These are phyloP conservation scores for Eptatretus burgeri DNA, from an alignment of 2,113 vertebrate species.

Conservation along the genomic window DNA sequence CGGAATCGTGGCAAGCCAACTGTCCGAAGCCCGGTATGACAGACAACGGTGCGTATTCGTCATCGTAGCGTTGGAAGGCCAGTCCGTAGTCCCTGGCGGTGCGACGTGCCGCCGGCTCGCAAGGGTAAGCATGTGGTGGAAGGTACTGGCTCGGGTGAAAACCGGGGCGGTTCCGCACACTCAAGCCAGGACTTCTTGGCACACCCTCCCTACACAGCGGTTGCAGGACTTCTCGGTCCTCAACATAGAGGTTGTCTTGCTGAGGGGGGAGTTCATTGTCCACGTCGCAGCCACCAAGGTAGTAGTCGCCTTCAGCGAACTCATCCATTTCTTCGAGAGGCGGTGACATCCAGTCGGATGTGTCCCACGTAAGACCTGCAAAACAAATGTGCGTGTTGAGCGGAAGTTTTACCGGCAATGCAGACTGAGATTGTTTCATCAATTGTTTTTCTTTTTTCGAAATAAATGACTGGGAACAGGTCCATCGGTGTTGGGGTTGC, in stretches of 20 bases:
- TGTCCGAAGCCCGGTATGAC: neutral
- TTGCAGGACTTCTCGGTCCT: constrained; percentile 49
- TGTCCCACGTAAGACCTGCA: constrained; percentile 38
- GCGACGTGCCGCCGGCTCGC: constrained; percentile 19
- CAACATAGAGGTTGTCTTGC: constrained; percentile 55
- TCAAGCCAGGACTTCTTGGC: constrained; percentile 18
- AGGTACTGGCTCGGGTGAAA: constrained; percentile 65
- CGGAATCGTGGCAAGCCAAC: neutral
- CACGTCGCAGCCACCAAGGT: constrained; percentile 81
- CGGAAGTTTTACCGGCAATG: no score
- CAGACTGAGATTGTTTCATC: no score
- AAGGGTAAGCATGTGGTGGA: constrained; percentile 39
- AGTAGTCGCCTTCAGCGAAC: constrained; percentile 68
- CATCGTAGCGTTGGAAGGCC: constrained; percentile 3
- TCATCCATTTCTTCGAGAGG: constrained; percentile 52
- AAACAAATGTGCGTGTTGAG: no score
- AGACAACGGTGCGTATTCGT: neutral
- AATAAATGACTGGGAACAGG: no score
- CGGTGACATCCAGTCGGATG: constrained; percentile 96
- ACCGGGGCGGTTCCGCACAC: constrained; percentile 21
- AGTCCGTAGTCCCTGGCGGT: neutral
- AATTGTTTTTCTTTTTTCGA: no score
- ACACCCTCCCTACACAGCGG: constrained; percentile 28
- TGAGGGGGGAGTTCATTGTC: constrained; percentile 87
- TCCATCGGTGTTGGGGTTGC: no score